These are phyloP conservation scores for Axinella damicornis DNA, from an alignment of 37 sponge, comb jelly and placozoan species.

Conservation along the genomic window DNA sequence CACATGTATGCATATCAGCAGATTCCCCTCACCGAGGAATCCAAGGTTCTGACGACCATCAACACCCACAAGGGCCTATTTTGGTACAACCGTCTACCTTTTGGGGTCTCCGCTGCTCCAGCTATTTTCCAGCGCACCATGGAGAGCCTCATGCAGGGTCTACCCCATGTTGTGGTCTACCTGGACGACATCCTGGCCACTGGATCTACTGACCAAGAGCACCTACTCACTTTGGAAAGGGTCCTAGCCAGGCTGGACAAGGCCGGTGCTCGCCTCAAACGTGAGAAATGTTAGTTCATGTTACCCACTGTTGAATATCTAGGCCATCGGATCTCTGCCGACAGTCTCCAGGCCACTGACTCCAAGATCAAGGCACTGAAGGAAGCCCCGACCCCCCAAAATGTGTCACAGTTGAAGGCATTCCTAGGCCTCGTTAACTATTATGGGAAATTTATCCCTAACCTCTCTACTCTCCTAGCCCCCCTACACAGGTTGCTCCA, in stretches of 20 bases:
- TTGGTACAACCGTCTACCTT: neutral
- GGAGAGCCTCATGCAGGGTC: neutral
- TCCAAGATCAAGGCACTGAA: neutral
- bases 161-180: neutral
- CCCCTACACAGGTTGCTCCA: slow-evolving; percentile 1
- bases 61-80: neutral
- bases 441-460: slow-evolving; percentile 9
- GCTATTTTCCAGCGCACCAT: neutral
- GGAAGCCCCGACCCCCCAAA: neutral
- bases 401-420: slow-evolving; percentile 4
- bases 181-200: neutral
- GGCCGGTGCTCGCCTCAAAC: slow-evolving; percentile 8
- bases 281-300: neutral
- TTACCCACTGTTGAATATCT: neutral
- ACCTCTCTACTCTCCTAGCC: slow-evolving; percentile 7
- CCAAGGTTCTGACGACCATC: neutral
- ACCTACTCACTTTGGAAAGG: neutral
- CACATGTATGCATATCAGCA: too few species aligned
- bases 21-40: neutral
- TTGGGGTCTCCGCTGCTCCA: neutral
- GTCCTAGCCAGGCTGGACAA: neutral
- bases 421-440: slow-evolving; percentile 7
- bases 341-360: neutral
- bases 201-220: neutral
- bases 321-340: slow-evolving; percentile 7